These are phyloP conservation scores for Strigamia crassipes DNA, from an alignment of 2,888 invertebrate species.

Conservation along the genomic window DNA sequence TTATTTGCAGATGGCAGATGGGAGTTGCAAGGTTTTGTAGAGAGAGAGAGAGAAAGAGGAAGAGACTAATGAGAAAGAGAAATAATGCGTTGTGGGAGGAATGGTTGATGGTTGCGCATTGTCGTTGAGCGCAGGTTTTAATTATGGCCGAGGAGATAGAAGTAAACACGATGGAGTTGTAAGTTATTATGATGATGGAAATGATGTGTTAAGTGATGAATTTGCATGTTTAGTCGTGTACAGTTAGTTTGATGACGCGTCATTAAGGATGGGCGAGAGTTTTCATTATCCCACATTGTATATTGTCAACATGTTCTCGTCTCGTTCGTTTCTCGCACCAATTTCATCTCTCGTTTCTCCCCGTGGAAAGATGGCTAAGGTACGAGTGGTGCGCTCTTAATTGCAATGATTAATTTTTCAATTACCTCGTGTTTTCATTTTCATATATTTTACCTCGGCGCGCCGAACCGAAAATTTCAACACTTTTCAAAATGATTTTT, in stretches of 20 bases:
- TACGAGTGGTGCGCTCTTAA: slow-evolving; percentile 43
- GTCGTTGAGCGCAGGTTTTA: slow-evolving; percentile 13
- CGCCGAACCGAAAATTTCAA: not conserved
- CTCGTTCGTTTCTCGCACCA: not conserved
- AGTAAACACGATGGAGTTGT: slow-evolving; percentile 17
- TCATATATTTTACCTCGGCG: slow-evolving; percentile 35
- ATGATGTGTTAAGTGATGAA: slow-evolving; percentile 48
- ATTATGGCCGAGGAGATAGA: slow-evolving; percentile 23
- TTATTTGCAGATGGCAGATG: not conserved
- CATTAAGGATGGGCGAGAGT: slow-evolving; percentile 19
- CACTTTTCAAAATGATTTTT: too few species aligned
- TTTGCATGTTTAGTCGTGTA: slow-evolving; percentile 45
- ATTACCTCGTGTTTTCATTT: slow-evolving; percentile 44
- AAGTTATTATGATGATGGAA: slow-evolving; percentile 46
- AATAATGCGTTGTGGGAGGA: slow-evolving; percentile 13
- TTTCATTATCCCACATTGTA: slow-evolving; percentile 46
- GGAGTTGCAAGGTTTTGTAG: not conserved
- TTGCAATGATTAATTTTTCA: slow-evolving; percentile 47
- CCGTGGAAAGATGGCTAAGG: not conserved
- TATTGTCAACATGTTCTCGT: slow-evolving; percentile 41
- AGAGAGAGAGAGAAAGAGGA: too few species aligned
- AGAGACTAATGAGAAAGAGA: slow-evolving; percentile 29
- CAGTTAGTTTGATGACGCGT: slow-evolving; percentile 46
- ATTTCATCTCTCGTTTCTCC: not conserved
- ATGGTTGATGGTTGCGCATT: not conserved